Evolutionary conservation across 2,113 vertebrate species (phyloP).

Genomic region (Hyperoodon ampullatus): DNA sequence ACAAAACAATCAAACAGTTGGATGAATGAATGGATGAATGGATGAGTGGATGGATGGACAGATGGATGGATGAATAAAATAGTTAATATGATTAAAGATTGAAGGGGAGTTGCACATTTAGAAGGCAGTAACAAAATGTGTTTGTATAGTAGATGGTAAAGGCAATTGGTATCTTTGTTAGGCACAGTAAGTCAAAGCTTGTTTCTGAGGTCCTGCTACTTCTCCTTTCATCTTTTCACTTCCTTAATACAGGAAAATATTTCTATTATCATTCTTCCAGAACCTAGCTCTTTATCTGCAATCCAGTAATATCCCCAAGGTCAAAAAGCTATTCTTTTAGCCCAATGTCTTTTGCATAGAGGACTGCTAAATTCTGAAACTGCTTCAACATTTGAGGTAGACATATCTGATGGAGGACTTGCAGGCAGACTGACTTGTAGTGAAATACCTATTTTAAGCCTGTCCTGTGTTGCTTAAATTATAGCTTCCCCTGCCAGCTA

Average conservation of each 20-base stretch:
- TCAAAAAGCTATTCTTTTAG: background rate
- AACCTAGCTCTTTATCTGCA: background rate
- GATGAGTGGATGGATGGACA: background rate
- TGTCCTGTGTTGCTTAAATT: background rate
- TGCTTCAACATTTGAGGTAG: background rate
- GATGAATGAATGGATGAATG: background rate
- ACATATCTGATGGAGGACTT: background rate
- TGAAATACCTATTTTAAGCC: background rate
- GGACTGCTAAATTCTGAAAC: background rate
- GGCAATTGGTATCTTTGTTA: background rate
- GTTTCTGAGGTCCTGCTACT: background rate
- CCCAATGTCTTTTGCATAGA: background rate
- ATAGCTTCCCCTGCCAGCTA: background rate
- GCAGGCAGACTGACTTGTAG: background rate
- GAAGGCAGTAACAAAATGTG: background rate
- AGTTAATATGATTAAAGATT: background rate
- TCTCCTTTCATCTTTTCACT: background rate
- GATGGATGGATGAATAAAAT: background rate
- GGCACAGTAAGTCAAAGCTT: background rate
- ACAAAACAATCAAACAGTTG: background rate
- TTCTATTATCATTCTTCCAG: background rate
- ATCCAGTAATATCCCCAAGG: background rate
- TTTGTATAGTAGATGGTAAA: background rate
- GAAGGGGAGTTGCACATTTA: background rate
- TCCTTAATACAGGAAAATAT: constrained; percentile 4